A percentile compares a stretch with the other conserved stretches of the same genome.
Evolutionary conservation across 2,797 vertebrate genomes (phyloP).

Genomic region (Trematomus bernacchii): DNA sequence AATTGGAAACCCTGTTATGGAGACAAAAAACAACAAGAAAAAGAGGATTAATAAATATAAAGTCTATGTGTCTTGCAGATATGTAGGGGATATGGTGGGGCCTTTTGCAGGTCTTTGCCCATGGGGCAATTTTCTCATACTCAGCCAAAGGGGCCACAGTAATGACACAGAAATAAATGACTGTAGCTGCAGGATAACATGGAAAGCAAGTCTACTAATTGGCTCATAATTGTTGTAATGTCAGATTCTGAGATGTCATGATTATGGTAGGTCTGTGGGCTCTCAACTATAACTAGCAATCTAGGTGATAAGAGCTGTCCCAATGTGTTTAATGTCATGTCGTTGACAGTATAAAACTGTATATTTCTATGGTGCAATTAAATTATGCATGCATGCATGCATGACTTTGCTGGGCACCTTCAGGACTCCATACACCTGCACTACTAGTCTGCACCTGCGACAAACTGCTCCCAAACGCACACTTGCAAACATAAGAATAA

Average conservation of each 20-base stretch:
- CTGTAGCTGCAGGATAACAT: slow-evolving; percentile 10
- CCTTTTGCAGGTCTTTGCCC: too few relatives aligned
- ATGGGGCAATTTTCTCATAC: too few relatives aligned
- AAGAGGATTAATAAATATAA: too few relatives aligned
- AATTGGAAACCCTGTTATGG: too few relatives aligned
- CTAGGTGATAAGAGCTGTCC: not conserved
- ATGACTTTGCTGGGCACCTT: slow-evolving; percentile 6
- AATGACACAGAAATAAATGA: not conserved
- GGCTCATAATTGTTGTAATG: slow-evolving; percentile 2
- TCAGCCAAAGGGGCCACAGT: too few relatives aligned
- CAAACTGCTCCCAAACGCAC: slow-evolving; percentile 8
- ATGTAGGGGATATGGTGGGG: too few relatives aligned
- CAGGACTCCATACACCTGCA: not conserved
- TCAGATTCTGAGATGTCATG: not conserved
- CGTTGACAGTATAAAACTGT: not conserved
- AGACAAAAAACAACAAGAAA: too few relatives aligned
- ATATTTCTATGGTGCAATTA: not conserved
- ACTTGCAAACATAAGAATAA: not conserved
- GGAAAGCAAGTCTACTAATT: not conserved
- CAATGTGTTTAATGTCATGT: not conserved
- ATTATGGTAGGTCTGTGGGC: slow-evolving; percentile 1
- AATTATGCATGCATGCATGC: not conserved
- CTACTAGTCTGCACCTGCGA: slow-evolving; percentile 31
- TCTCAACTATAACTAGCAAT: not conserved
- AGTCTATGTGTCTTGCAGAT: too few relatives aligned